Conservation (phyloP, 2,888 invertebrate genomes). For the Steinernema hermaphroditum region DNA sequence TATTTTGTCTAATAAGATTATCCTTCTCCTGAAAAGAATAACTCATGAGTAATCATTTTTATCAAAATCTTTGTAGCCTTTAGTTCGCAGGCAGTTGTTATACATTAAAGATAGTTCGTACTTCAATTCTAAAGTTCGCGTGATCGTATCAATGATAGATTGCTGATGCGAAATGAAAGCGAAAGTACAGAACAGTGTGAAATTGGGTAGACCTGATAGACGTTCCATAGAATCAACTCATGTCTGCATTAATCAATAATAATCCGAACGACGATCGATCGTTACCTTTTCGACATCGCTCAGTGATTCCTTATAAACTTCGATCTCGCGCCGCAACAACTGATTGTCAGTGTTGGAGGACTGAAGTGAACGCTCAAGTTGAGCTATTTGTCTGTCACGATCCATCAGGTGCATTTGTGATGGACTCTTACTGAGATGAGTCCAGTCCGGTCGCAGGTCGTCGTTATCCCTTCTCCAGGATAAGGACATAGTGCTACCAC, state of each 20-base stretch:
- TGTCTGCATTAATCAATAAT: conserved; percentile 1
- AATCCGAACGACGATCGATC: background rate
- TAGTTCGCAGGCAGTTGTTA: too few species aligned
- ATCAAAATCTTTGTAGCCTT: too few species aligned
- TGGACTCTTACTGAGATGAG: conserved; percentile 34
- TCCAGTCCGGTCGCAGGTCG: conserved; percentile 22
- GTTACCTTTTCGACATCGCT: conserved; percentile 53
- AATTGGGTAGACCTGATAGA: too few species aligned
- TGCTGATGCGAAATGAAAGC: too few species aligned
- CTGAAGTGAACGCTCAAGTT: conserved; percentile 52
- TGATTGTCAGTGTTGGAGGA: conserved; percentile 53
- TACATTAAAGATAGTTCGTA: too few species aligned
- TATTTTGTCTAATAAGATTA: conserved; percentile 45
- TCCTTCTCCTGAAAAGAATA: conserved; percentile 56
- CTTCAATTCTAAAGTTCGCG: too few species aligned
- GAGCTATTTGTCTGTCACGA: conserved; percentile 51
- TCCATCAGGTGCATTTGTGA: conserved; percentile 52
- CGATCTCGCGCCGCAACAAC: conserved; percentile 54
- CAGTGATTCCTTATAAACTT: conserved; percentile 59
- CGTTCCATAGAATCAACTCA: too few species aligned
- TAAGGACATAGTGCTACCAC: conserved; percentile 10
- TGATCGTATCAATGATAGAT: too few species aligned
- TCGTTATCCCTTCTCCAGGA: conserved; percentile 23
- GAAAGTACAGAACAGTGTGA: too few species aligned
- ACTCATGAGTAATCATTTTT: too few species aligned